phyloP scores from a whole-genome alignment of 2,797 vertebrate genomes.

The Smutsia temminckii region DNA sequence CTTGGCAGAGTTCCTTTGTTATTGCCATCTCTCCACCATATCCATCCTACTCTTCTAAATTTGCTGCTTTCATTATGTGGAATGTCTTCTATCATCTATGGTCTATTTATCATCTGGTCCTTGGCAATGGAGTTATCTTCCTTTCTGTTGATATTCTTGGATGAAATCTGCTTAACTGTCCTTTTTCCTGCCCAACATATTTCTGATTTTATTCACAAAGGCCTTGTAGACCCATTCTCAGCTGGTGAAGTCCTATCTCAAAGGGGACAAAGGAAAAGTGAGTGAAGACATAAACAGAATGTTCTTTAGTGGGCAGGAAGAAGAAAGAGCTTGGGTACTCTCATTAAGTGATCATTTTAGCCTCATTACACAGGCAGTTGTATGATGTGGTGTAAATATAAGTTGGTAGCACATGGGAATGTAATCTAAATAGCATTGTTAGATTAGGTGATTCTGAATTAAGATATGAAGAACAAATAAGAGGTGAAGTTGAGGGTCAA shows the following conservation, averaged over 20 bases:
- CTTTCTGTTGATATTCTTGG: background rate
- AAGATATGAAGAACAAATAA: background rate
- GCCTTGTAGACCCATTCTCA: background rate
- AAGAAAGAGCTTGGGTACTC: background rate
- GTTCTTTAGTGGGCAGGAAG: background rate
- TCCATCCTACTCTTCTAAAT: background rate
- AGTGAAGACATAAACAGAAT: background rate
- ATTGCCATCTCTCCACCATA: background rate
- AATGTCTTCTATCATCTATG: background rate
- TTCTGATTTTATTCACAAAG: background rate
- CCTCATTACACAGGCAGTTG: background rate
- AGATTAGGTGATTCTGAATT: background rate
- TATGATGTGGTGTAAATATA: background rate
- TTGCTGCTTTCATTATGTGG: background rate
- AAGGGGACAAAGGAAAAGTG: background rate
- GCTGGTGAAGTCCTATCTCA: background rate
- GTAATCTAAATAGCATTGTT: background rate
- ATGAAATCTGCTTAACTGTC: background rate
- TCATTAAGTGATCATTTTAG: background rate
- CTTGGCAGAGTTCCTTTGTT: background rate
- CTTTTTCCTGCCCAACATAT: background rate
- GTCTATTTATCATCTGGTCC: background rate
- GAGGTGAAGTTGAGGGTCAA: background rate
- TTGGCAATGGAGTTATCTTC: background rate
- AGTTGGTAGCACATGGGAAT: background rate